phyloP scores from a whole-genome alignment of 2,797 vertebrate species.

The Hydrophis major region DNA sequence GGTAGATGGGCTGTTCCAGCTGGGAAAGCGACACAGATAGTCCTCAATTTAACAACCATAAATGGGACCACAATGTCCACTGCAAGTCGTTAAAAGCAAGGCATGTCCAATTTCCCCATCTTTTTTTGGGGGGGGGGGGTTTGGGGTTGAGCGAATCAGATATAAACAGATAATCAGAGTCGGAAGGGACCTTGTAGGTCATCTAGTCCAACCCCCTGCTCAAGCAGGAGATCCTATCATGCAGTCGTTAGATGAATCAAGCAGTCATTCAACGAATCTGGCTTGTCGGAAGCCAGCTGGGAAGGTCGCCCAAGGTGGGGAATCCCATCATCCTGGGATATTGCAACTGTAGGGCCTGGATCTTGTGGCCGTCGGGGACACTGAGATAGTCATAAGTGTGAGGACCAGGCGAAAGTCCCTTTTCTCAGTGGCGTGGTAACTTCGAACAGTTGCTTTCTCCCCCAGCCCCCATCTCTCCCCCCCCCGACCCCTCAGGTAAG shows the following conservation, averaged over 20 bases:
- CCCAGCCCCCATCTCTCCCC: no score
- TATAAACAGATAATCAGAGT: no score
- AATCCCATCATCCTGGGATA: background rate
- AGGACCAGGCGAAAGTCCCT: no score
- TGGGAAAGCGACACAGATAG: background rate
- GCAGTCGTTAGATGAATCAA: background rate
- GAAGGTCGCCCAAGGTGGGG: no score
- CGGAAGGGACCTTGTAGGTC: no score
- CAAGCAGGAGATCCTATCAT: no score
- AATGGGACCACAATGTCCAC: background rate
- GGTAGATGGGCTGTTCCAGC: no score
- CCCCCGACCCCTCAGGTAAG: background rate
- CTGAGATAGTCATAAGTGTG: no score
- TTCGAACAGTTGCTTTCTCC: background rate
- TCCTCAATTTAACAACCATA: background rate
- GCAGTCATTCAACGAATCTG: background rate
- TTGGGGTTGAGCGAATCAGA: background rate
- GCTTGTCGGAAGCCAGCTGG: no score
- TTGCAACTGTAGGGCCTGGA: background rate
- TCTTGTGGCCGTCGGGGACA: no score
- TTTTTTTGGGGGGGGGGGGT: rapidly evolving
- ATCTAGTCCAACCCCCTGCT: no score
- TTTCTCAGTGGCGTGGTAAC: no score
- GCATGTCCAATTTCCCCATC: rapidly evolving
- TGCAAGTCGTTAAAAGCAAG: background rate